Percentiles rank a stretch among this genome's conserved stretches.
Evolutionary conservation across 2,113 vertebrate genomes (phyloP).

Genomic region (Aegithalos caudatus): DNA sequence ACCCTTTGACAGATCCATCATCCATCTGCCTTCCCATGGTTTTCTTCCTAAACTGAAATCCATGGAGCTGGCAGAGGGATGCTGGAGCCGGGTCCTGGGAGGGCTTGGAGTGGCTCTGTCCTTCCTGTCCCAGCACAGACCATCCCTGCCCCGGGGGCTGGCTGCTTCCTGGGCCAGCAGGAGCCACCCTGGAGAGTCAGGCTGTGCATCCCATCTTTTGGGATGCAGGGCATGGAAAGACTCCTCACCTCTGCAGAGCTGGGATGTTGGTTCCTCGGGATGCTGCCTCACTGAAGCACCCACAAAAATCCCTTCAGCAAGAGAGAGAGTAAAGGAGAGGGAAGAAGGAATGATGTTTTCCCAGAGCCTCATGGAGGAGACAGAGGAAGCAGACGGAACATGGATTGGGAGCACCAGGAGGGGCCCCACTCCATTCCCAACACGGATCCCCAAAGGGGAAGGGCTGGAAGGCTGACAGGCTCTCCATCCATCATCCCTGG

Average conservation of each 20-base stretch:
- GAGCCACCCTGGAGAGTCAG: accelerated
- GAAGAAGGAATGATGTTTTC: background rate
- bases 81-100: accelerated
- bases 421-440: background rate
- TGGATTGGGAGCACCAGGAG: background rate
- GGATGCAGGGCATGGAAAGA: accelerated
- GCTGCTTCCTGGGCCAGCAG: background rate
- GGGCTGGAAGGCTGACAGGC: background rate
- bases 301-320: background rate
- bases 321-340: background rate
- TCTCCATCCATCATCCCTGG: background rate
- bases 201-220: background rate
- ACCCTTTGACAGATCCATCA: background rate
- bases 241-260: background rate
- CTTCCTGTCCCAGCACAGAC: background rate
- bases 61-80: background rate
- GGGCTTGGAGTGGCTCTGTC: background rate
- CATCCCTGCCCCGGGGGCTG: too few relatives aligned
- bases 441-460: background rate
- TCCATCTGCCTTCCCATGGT: background rate
- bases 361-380: background rate
- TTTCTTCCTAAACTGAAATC: background rate
- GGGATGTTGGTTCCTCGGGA: background rate
- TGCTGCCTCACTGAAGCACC: background rate
- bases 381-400: accelerated